Evolutionary conservation across 2,113 vertebrate species (phyloP).

Genomic region (Maccullochella peelii): DNA sequence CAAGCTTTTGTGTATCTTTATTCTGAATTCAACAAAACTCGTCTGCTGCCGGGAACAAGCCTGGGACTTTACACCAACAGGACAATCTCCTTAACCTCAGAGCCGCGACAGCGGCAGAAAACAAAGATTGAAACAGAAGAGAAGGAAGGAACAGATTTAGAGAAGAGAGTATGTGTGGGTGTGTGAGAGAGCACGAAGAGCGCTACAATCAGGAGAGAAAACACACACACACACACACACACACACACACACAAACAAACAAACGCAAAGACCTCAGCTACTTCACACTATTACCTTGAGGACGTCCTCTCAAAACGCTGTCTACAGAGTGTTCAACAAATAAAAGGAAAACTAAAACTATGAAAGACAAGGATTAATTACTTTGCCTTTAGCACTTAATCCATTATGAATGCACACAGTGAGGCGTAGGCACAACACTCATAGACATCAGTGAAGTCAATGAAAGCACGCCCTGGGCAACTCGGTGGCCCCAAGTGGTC

Average conservation of each 20-base stretch:
- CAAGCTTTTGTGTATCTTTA: neutral
- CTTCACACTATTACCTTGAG: constrained; percentile 57
- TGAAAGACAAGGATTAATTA: constrained; percentile 61
- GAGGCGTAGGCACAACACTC: constrained; percentile 28
- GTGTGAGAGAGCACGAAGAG: constrained; percentile 37
- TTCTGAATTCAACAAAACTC: neutral
- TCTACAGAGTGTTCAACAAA: constrained; percentile 59
- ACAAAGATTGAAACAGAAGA: constrained; percentile 11
- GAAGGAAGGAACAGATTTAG: neutral
- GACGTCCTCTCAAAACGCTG: constrained; percentile 46
- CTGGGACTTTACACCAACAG: neutral
- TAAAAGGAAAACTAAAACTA: constrained; percentile 57
- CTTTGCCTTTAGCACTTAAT: constrained; percentile 65
- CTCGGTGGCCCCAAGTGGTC: constrained; percentile 13
- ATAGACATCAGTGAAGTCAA: constrained; percentile 13
- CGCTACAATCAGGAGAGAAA: constrained; percentile 8
- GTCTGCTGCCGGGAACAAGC: neutral
- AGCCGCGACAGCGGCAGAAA: constrained; percentile 3
- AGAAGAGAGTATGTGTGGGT: constrained; percentile 12
- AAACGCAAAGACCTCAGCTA: constrained; percentile 23
- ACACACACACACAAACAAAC: neutral
- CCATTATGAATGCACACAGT: constrained; percentile 66
- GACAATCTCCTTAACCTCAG: neutral
- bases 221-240: neutral
- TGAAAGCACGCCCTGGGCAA: constrained; percentile 17